Base-by-base conservation (phyloP, 2,113 vertebrate genomes). In the Chrysochloris asiatica region DNA sequence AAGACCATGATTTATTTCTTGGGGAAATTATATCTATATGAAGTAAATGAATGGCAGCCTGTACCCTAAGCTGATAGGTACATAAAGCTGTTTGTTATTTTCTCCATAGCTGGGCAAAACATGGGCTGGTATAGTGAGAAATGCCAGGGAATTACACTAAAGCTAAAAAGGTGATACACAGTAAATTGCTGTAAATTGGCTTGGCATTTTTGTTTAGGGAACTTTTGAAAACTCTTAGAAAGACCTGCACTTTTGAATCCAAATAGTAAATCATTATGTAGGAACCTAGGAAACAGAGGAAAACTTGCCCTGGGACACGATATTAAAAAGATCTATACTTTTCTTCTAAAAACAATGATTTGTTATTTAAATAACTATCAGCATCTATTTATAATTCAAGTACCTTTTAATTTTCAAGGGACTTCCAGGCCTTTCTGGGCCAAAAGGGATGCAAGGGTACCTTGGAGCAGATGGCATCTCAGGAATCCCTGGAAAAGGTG, bases 401-500 rank as follows among this genome's bases (percentile, higher is more conserved):
- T 69, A 22, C 92, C 92, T 87, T 95, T 96, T 38, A 80, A 92
- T 95, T 97, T 97, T 96, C 93, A 97, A 99, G 99, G 99, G 99
- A 75, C 96, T 88, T 24, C 86, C 52, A 13, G 99, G 99, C 83
- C 97, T 97, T 88, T 94, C 96, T 36, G 99, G 99, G 65, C 96
- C 97, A 30, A 98, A 95, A 95, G 99, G 99, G 78, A 67, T 93
- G 45, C 92, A 79, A 5, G 99, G 99, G 88, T 98, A 98, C 92
- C 97, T 97, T 82, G 99, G 99, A 86, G 77, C 83, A 7, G 98
- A 98, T 16, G 99, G 98, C 22, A 67, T 97, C 84, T 95, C 98
- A 65, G 99, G 99, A 93, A 97, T 97, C 73, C 94, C 96, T 63
- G 99, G 99, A 76, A 98, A 98, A 92, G 88, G 80, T 93, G 99